These are phyloP conservation scores for Fregata magnificens DNA, from an alignment of 2,113 vertebrate genomes.

Conservation along the genomic window DNA sequence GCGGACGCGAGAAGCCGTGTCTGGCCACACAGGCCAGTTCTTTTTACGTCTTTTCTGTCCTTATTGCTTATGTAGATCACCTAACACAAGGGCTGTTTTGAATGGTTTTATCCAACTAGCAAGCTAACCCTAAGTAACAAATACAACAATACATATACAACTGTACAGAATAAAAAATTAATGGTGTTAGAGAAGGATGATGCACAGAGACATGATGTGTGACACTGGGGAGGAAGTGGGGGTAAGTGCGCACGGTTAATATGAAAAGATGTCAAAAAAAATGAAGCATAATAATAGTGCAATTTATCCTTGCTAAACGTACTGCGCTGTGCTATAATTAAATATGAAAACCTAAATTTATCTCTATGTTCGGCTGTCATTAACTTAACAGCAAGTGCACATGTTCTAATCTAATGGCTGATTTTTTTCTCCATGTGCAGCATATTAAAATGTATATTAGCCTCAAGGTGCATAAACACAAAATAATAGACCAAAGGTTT, in stretches of 20 bases:
- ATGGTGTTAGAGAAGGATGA: conserved; percentile 35
- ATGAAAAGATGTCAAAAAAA: conserved; percentile 84
- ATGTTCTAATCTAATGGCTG: conserved; percentile 84
- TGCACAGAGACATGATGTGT: conserved; percentile 52
- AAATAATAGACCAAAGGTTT: conserved; percentile 87
- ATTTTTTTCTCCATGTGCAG: conserved; percentile 82
- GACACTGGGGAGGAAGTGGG: conserved; percentile 54
- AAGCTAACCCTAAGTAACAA: conserved; percentile 51
- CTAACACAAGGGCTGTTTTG: background rate
- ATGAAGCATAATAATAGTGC: conserved; percentile 88
- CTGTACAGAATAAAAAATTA: conserved; percentile 36
- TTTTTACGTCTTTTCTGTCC: background rate
- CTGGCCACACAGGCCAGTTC: background rate
- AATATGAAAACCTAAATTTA: conserved; percentile 97
- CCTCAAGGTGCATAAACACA: conserved; percentile 89
- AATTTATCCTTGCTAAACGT: conserved; percentile 90
- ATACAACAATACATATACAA: conserved; percentile 30
- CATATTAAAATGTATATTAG: conserved; percentile 94
- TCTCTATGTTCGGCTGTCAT: conserved; percentile 90
- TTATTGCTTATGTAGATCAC: background rate
- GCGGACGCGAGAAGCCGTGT: background rate
- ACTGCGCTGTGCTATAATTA: conserved; percentile 91
- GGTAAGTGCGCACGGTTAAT: conserved; percentile 76
- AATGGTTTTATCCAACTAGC: background rate
- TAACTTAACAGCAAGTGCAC: conserved; percentile 91